phyloP scores from a whole-genome alignment of 37 sponge, comb jelly and placozoan genomes.

The Cliona cf. orientalis region DNA sequence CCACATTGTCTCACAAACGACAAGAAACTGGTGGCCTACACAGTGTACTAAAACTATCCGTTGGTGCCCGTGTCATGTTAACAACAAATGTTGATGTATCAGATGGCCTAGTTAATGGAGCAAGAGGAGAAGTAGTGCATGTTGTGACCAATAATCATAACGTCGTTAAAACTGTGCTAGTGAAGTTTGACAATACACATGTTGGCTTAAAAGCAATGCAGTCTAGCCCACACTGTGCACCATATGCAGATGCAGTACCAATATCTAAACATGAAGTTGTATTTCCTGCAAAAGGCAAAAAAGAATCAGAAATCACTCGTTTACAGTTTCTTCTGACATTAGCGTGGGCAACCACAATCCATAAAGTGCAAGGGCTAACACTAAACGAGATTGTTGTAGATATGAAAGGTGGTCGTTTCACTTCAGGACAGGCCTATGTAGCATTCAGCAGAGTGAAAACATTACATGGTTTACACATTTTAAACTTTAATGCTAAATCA shows the following conservation, averaged over 20 bases:
- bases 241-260: constrained; percentile 34
- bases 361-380: constrained; percentile 35
- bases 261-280: constrained; percentile 39
- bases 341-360: too few relatives aligned
- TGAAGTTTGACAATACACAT: constrained; percentile 43
- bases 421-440: too few relatives aligned
- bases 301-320: constrained; percentile 36
- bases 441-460: too few relatives aligned
- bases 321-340: constrained; percentile 55
- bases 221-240: constrained; percentile 12
- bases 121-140: too few relatives aligned
- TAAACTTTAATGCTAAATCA: constrained; percentile 1
- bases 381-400: constrained; percentile 1
- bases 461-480: too few relatives aligned
- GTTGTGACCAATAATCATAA: constrained; percentile 12
- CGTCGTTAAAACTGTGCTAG: constrained; percentile 26
- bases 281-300: constrained; percentile 27
- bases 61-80: constrained; percentile 49
- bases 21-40: constrained; percentile 46
- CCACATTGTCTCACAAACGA: constrained; percentile 22
- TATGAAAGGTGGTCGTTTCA: neutral
- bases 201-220: constrained; percentile 28
- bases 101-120: too few relatives aligned
- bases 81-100: constrained; percentile 54
- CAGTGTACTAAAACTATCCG: constrained; percentile 30